Base-by-base conservation (phyloP, 2,888 invertebrate genomes). In the Hesperia comma region DNA sequence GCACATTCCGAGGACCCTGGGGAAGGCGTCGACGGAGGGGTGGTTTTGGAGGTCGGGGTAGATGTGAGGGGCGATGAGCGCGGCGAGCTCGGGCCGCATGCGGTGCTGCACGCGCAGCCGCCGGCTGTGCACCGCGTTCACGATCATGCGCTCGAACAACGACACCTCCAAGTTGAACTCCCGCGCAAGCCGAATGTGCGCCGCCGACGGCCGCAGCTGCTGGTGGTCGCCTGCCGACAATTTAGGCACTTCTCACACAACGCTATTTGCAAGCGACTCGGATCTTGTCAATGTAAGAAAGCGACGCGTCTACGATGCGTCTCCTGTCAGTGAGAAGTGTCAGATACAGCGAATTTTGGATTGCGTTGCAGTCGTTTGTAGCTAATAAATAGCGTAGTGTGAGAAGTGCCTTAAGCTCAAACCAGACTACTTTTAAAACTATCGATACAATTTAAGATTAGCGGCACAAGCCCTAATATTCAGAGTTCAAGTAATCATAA, bases 71-170 rank as follows among this genome's bases (percentile, higher is more conserved):
- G 94, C 92, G 41, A 95, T 89, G 3, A 95, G 86, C 53, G 85
- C 82, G 72, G 88, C 78, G 76, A 89, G 73, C 71, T 89, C 87
- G 0, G 96, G 95, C 15, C 96, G 93, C 97, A 97, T 97, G 68
- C 97, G 93, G 83, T 97, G 96, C 81, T 98, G 98, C 7, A 94
- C 93, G 69, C 91, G 84, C 14, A 97, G 85, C 7, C 91, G 88
- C n/a, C 93, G 89, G 73, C 93, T 95, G 64, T 94, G 93, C 17
- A 95, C 86, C 0, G 94, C 93, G 79, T 96, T 96, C 32, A 88
- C 92, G 19, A 97, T 93, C 94, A 97, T 94, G 46, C 97, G 93
- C 83, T 98, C 97, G 85, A 97, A 97, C 61, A 98, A 87, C 0
- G 97, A 97, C 37, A 97, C 92, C 70, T 97, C 96, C 64, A 97